Percentiles rank a stretch among this genome's conserved stretches.
Evolutionary conservation across 2,113 vertebrate genomes (phyloP).

Genomic region (Butorides virescens): DNA sequence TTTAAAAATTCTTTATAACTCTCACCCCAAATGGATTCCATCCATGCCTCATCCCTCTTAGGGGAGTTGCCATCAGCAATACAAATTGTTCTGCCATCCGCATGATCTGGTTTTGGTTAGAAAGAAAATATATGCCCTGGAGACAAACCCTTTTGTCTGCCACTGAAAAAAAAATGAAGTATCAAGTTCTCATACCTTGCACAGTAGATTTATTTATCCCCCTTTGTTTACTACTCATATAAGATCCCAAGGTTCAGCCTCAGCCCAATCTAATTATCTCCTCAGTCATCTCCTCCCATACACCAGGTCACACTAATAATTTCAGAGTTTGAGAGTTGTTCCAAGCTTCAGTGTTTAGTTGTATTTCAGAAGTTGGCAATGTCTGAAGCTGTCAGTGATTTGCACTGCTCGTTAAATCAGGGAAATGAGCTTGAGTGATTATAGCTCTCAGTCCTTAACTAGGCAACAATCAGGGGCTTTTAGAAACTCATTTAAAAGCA

Average conservation of each 20-base stretch:
- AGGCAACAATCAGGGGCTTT: background rate
- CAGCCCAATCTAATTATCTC: background rate
- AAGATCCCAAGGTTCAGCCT: background rate
- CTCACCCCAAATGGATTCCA: background rate
- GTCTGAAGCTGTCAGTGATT: background rate
- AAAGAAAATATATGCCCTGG: background rate
- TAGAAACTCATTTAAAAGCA: background rate
- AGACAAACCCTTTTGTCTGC: background rate
- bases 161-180: fast-evolving
- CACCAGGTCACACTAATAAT: background rate
- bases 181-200: background rate
- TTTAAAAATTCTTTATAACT: background rate
- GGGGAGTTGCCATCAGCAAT: background rate
- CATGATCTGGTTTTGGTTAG: background rate
- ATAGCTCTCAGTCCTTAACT: background rate
- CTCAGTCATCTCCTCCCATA: background rate
- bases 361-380: background rate
- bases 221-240: background rate
- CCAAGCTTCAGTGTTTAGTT: background rate
- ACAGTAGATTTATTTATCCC: background rate
- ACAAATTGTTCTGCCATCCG: background rate
- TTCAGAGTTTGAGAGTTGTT: background rate
- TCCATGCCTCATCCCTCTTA: fast-evolving
- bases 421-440: background rate
- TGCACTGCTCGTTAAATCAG: conserved; percentile 1